Evolutionary conservation across 2,797 vertebrate genomes (phyloP).

Genomic region (Apodemus agrarius): DNA sequence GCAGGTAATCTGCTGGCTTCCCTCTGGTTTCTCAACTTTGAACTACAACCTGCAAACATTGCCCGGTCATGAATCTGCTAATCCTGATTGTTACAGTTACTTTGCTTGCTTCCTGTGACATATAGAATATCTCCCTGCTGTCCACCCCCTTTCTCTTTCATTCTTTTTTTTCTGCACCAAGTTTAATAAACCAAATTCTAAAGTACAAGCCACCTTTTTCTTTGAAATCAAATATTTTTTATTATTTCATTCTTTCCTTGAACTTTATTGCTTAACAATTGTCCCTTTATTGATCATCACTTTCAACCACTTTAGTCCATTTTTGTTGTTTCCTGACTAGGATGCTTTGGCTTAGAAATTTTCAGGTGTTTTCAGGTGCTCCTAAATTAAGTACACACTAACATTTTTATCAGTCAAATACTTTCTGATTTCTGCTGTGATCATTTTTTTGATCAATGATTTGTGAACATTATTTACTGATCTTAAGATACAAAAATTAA

Average conservation of each 20-base stretch:
- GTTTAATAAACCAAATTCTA: neutral
- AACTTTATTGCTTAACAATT: neutral
- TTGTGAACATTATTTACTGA: neutral
- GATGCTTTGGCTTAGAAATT: neutral
- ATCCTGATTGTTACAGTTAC: neutral
- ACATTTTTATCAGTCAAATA: neutral
- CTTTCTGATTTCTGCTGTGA: constrained; percentile 1
- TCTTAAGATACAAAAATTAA: neutral
- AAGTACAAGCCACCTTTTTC: neutral
- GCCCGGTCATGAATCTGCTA: neutral
- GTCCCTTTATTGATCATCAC: neutral
- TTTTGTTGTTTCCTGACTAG: neutral
- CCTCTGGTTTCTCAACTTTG: neutral
- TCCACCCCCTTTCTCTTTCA: rapidly evolving
- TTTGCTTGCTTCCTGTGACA: neutral
- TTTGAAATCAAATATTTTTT: neutral
- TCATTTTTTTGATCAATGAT: neutral
- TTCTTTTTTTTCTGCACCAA: neutral
- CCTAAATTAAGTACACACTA: neutral
- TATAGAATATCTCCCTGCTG: neutral
- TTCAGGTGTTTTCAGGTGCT: neutral
- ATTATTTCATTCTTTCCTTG: neutral
- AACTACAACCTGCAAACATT: neutral
- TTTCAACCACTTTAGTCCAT: neutral
- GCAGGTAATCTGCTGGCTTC: neutral